phyloP scores from a whole-genome alignment of 2,113 vertebrate species.

The Macroglossus sobrinus region DNA sequence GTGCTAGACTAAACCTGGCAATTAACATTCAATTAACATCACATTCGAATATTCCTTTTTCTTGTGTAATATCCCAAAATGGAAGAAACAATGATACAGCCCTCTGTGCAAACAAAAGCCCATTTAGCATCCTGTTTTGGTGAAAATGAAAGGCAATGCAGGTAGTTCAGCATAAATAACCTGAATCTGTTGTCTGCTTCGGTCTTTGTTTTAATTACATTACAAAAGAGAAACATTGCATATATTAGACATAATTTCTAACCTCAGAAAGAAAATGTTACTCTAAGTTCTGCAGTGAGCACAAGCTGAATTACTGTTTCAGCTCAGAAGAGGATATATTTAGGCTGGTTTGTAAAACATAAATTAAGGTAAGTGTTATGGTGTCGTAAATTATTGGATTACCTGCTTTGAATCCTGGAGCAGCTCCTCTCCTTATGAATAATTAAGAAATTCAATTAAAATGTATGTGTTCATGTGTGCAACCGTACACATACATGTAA shows the following conservation, averaged over 20 bases:
- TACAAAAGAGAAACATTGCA: constrained; percentile 68
- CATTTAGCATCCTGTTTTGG: constrained; percentile 31
- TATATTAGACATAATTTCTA: constrained; percentile 71
- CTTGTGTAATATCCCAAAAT: background rate
- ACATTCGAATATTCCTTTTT: background rate
- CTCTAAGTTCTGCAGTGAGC: constrained; percentile 6
- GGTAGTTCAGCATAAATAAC: constrained; percentile 45
- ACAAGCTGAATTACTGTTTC: constrained; percentile 57
- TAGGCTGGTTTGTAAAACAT: constrained; percentile 71
- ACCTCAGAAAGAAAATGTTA: constrained; percentile 52
- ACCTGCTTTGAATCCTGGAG: background rate
- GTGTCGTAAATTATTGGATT: constrained; percentile 45
- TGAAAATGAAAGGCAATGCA: constrained; percentile 30
- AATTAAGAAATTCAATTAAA: constrained; percentile 34
- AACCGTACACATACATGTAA: background rate
- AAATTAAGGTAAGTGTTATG: constrained; percentile 60
- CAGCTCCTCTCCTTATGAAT: constrained; percentile 37
- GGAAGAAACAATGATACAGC: background rate
- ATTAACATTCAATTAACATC: background rate
- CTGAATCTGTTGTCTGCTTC: constrained; percentile 41
- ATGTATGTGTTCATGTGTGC: background rate
- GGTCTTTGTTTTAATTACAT: constrained; percentile 71
- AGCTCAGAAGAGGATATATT: constrained; percentile 64
- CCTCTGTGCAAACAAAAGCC: background rate
- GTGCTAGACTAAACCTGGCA: background rate